Percentiles rank a stretch among this genome's conserved stretches.
phyloP scores from a whole-genome alignment of 2,113 vertebrate species.

The Heliornis fulica region DNA sequence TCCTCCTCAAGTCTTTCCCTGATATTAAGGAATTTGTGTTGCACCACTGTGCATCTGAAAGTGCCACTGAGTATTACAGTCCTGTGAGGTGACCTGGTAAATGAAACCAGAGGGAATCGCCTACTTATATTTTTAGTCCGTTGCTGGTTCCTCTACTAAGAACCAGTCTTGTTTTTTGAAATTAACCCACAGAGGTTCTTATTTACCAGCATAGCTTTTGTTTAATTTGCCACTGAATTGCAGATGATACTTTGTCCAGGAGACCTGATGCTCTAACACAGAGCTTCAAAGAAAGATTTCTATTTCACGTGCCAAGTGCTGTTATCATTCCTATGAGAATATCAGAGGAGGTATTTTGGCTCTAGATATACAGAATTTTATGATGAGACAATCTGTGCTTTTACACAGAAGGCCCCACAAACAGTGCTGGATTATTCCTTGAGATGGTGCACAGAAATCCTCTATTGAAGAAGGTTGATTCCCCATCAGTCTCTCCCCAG shows the following conservation, averaged over 20 bases:
- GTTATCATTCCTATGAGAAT: background rate
- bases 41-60: background rate
- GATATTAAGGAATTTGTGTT: background rate
- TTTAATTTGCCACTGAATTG: background rate
- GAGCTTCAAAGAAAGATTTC: background rate
- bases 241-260: background rate
- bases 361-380: background rate
- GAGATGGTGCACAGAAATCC: background rate
- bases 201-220: background rate
- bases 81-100: background rate
- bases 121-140: background rate
- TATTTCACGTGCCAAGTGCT: background rate
- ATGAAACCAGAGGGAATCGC: background rate
- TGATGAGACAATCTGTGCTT: background rate
- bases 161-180: background rate
- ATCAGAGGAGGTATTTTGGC: background rate
- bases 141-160: background rate
- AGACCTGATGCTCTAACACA: background rate
- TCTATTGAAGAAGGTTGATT: background rate
- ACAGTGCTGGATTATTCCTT: background rate
- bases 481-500: background rate
- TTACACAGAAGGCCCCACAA: background rate
- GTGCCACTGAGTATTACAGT: background rate
- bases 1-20: background rate
- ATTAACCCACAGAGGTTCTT: background rate